A percentile compares a stretch with the other conserved stretches of the same genome.
Conservation (phyloP, 2,113 vertebrate species). For the Pyxicephalus adspersus region DNA sequence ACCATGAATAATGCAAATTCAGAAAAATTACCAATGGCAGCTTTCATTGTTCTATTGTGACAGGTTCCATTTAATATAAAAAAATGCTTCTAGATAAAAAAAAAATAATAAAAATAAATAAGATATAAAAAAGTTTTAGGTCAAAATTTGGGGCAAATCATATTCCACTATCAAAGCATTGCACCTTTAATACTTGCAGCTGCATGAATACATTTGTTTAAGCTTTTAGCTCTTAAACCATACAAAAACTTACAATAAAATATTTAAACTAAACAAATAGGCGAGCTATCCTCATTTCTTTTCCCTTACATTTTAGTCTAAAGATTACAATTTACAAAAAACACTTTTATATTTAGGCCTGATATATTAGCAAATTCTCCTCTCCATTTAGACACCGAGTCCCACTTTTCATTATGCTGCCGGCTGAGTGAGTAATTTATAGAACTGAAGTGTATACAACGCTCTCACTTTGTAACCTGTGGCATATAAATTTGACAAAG, state of each 20-base stretch:
- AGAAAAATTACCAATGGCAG: too few species aligned
- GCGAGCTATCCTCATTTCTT: too few species aligned
- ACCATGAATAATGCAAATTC: too few species aligned
- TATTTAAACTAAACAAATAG: conserved; percentile 33
- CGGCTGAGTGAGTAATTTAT: conserved; percentile 97
- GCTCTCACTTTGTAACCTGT: conserved; percentile 99
- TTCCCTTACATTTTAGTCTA: too few species aligned
- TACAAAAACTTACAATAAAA: conserved; percentile 73
- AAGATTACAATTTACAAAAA: too few species aligned
- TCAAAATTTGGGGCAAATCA: too few species aligned
- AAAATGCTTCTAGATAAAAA: too few species aligned
- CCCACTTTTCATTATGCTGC: conserved; percentile 98
- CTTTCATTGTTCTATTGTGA: too few species aligned
- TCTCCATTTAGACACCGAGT: conserved; percentile 95
- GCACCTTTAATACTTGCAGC: conserved; percentile 84
- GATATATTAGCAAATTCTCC: conserved; percentile 82
- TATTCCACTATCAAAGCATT: conserved; percentile 70
- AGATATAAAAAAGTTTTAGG: too few species aligned
- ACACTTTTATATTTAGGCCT: conserved; percentile 69
- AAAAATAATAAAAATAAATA: too few species aligned
- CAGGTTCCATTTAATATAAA: too few species aligned
- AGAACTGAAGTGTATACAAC: conserved; percentile 99
- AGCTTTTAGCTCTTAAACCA: conserved; percentile 74
- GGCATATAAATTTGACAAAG: conserved; percentile 99
- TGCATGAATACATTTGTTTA: conserved; percentile 69